phyloP scores from a whole-genome alignment of 1,140 invertebrate species.

The Tenebrio molitor region DNA sequence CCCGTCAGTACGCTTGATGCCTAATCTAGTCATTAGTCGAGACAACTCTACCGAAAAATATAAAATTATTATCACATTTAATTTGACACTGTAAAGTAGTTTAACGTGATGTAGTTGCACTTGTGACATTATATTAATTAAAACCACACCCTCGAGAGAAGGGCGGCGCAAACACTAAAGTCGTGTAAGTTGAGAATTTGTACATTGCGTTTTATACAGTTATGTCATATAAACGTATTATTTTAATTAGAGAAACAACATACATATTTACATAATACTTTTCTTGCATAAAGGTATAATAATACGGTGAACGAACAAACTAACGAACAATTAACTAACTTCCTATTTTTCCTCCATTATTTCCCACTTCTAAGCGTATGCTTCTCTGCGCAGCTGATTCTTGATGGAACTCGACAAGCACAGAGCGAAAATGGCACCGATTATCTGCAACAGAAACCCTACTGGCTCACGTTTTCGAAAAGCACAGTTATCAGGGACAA shows the following conservation, averaged over 20 bases:
- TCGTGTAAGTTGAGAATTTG: constrained; percentile 9
- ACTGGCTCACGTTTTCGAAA: too few species aligned
- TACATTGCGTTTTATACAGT: constrained; percentile 16
- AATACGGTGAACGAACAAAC: constrained; percentile 26
- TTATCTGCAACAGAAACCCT: constrained; percentile 60
- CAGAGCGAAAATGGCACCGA: constrained; percentile 54
- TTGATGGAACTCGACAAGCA: constrained; percentile 53
- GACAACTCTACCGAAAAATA: constrained; percentile 2
- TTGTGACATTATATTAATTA: not conserved
- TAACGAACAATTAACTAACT: not conserved
- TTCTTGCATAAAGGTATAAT: constrained; percentile 27
- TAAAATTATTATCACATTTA: constrained; percentile 43
- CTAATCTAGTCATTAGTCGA: not conserved
- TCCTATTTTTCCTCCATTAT: not conserved
- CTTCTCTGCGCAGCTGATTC: constrained; percentile 48
- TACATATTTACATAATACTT: constrained; percentile 40
- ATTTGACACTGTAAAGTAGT: constrained; percentile 32
- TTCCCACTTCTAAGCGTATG: constrained; percentile 43
- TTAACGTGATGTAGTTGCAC: constrained; percentile 2
- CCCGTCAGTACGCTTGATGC: not conserved
- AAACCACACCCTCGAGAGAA: not conserved
- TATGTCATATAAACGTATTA: too few species aligned
- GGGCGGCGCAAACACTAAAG: not conserved
- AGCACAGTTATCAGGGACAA: too few species aligned
- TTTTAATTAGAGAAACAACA: not conserved